These are phyloP conservation scores for Mythimna albipuncta DNA, from an alignment of 2,888 invertebrate species.

Conservation along the genomic window DNA sequence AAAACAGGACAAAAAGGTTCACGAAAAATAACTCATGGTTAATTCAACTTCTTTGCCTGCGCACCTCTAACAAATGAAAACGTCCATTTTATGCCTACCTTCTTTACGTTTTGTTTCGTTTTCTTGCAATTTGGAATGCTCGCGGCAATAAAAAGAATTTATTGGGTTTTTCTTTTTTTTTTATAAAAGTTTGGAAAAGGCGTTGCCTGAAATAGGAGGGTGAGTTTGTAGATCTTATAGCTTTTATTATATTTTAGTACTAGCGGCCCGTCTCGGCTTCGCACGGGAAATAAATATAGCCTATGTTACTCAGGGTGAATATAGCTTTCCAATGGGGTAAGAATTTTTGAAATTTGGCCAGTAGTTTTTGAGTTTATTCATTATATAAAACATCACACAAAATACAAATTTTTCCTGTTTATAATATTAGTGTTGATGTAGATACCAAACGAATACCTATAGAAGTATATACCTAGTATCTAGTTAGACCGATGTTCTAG, in stretches of 20 bases:
- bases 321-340: too few relatives aligned
- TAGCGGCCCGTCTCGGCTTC: too few relatives aligned
- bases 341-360: too few relatives aligned
- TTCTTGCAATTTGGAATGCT: constrained; percentile 50
- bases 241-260: not conserved
- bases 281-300: too few relatives aligned
- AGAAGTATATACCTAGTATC: too few relatives aligned
- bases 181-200: not conserved
- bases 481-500: too few relatives aligned
- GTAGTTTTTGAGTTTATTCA: too few relatives aligned
- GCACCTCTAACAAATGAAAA: constrained; percentile 46
- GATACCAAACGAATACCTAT: too few relatives aligned
- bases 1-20: constrained; percentile 15
- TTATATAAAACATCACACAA: too few relatives aligned
- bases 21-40: constrained; percentile 58
- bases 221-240: constrained; percentile 1
- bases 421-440: too few relatives aligned
- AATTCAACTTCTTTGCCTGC: constrained; percentile 56
- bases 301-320: too few relatives aligned
- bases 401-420: too few relatives aligned
- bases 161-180: constrained; percentile 44
- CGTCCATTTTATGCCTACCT: constrained; percentile 42
- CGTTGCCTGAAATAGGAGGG: not conserved
- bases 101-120: constrained; percentile 44
- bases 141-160: constrained; percentile 57